phyloP scores from a whole-genome alignment of 2,113 vertebrate species.

The Columba janthina region DNA sequence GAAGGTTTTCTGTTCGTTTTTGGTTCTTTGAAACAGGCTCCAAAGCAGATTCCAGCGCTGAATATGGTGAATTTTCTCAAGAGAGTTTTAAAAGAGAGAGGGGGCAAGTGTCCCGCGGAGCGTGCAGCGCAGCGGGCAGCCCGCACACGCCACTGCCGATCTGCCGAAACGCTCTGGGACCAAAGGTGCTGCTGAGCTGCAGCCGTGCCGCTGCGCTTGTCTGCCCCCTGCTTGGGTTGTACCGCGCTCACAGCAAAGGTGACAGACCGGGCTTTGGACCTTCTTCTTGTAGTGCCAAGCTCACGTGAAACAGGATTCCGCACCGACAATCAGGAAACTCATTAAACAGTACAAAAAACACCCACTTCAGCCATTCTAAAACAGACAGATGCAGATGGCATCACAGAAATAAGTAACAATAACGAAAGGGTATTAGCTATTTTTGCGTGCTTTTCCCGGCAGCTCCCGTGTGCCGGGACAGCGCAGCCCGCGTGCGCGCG shows the following conservation, averaged over 20 bases:
- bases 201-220: background rate
- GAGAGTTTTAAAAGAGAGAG: background rate
- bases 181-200: background rate
- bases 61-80: background rate
- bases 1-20: background rate
- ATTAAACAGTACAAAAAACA: background rate
- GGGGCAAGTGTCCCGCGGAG: background rate
- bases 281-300: background rate
- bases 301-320: background rate
- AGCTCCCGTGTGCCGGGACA: background rate
- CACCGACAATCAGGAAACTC: background rate
- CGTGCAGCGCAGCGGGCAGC: background rate
- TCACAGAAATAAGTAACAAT: background rate
- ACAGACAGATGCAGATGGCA: background rate
- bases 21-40: background rate
- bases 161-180: background rate
- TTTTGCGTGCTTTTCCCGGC: background rate
- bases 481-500: background rate
- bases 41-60: background rate
- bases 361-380: background rate
- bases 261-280: background rate
- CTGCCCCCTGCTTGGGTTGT: background rate
- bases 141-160: background rate
- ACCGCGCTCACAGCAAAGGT: background rate
- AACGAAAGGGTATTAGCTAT: background rate